Evolutionary conservation across 2,888 invertebrate genomes (phyloP).

Genomic region (Agonopterix heracliana): DNA sequence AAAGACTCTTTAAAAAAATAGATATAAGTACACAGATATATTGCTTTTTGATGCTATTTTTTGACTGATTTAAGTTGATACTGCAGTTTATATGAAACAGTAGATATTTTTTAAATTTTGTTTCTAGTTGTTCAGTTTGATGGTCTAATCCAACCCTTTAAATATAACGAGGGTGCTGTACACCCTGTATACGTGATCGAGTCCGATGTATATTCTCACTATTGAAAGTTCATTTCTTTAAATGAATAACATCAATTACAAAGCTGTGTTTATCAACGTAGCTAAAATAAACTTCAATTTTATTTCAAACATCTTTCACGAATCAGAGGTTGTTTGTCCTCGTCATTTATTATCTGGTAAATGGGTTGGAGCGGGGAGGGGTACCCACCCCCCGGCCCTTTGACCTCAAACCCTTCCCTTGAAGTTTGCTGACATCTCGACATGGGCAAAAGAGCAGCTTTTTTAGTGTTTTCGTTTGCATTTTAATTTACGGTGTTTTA

Average conservation of each 20-base stretch:
- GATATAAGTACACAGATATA: no score
- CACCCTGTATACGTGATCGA: no score
- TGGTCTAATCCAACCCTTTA: no score
- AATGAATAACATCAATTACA: constrained; percentile 1
- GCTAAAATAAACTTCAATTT: constrained; percentile 3
- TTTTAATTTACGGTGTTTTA: constrained; percentile 8
- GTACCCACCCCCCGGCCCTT: constrained; percentile 7
- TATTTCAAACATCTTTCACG: constrained; percentile 13
- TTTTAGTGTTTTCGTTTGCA: constrained; percentile 16
- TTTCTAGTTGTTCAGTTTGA: no score
- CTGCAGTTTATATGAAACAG: no score
- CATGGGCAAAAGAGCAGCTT: constrained; percentile 16
- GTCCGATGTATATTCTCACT: no score
- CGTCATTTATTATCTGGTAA: constrained; percentile 27
- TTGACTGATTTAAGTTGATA: no score
- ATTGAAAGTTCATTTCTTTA: no score
- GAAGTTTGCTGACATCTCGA: constrained; percentile 14
- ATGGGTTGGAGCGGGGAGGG: constrained; percentile 18
- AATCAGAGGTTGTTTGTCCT: constrained; percentile 21
- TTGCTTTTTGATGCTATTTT: no score
- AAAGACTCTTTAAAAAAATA: no score
- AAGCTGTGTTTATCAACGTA: constrained; percentile 1
- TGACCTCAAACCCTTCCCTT: constrained; percentile 10
- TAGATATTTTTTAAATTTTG: no score
- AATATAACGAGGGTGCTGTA: no score